Percentiles rank a stretch among this genome's conserved stretches.
These are phyloP conservation scores for Meiosimyza platycephala DNA, from an alignment of 2,888 invertebrate genomes.

Conservation along the genomic window DNA sequence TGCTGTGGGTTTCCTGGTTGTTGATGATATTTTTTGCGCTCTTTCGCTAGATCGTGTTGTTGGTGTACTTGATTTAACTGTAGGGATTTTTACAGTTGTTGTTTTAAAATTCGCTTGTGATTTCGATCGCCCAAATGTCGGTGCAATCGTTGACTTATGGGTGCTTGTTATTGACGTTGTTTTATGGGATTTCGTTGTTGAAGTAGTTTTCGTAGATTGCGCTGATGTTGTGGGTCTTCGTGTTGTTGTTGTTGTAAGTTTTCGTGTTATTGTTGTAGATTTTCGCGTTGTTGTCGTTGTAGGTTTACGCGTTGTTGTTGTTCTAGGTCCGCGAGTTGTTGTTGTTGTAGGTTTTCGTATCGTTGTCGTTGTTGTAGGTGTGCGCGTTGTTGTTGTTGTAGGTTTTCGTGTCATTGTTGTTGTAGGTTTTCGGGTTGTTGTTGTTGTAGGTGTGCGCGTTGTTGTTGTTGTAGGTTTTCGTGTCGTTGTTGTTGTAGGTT, in stretches of 20 bases:
- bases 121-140: neutral
- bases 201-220: slow-evolving; percentile 28
- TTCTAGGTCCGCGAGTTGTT: too few relatives aligned
- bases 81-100: slow-evolving; percentile 17
- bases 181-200: slow-evolving; percentile 43
- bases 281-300: slow-evolving; percentile 24
- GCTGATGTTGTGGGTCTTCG: slow-evolving; percentile 17
- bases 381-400: slow-evolving; percentile 38
- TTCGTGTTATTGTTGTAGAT: slow-evolving; percentile 32
- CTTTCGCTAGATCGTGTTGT: slow-evolving; percentile 28
- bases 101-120: slow-evolving; percentile 25
- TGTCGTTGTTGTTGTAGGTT: slow-evolving; percentile 3
- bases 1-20: slow-evolving; percentile 38
- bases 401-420: slow-evolving; percentile 22
- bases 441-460: slow-evolving; percentile 33
- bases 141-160: slow-evolving; percentile 1
- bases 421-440: neutral
- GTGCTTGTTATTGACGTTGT: slow-evolving; percentile 27
- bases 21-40: slow-evolving; percentile 41
- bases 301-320: too few relatives aligned
- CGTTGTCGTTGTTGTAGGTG: slow-evolving; percentile 10
- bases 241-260: slow-evolving; percentile 15
- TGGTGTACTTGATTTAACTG: slow-evolving; percentile 25
- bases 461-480: slow-evolving; percentile 32
- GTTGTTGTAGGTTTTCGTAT: too few relatives aligned